Percentiles rank a stretch among this genome's conserved stretches.
Evolutionary conservation across 1,140 invertebrate genomes (phyloP).

Genomic region (Halesus radiatus): DNA sequence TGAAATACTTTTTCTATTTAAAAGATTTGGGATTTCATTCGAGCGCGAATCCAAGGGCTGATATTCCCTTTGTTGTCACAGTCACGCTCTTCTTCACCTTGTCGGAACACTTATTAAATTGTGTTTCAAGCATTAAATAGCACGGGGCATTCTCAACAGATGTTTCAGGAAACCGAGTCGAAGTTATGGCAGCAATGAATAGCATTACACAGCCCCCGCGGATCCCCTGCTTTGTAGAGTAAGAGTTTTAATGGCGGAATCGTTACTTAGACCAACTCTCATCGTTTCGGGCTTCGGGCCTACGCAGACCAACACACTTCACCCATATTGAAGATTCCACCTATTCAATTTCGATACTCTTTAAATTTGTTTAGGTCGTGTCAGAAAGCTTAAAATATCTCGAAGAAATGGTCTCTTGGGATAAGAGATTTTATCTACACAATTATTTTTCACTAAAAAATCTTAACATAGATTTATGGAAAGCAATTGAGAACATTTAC

Average conservation of each 20-base stretch:
- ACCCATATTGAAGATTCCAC: background rate
- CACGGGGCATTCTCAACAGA: slow-evolving; percentile 37
- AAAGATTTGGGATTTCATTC: background rate
- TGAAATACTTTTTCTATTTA: background rate
- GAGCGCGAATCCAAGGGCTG: background rate
- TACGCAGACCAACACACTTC: background rate
- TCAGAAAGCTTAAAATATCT: no score
- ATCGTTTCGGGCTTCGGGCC: background rate
- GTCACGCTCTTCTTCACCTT: slow-evolving; percentile 4
- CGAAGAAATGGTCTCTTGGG: no score
- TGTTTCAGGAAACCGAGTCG: slow-evolving; percentile 31
- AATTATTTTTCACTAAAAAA: no score
- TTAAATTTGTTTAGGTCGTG: background rate
- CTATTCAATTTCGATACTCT: background rate
- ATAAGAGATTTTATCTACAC: no score
- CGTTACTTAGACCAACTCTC: slow-evolving; percentile 24
- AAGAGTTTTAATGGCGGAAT: slow-evolving; percentile 32
- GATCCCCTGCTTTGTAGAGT: background rate
- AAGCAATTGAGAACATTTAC: no score
- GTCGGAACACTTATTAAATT: slow-evolving; percentile 47
- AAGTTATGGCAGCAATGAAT: slow-evolving; percentile 48
- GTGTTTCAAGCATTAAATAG: slow-evolving; percentile 40
- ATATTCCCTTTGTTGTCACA: slow-evolving; percentile 26
- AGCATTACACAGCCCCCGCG: slow-evolving; percentile 36
- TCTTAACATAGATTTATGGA: no score